Evolutionary conservation across 2,888 invertebrate genomes (phyloP).

Genomic region (Alcis repandata): DNA sequence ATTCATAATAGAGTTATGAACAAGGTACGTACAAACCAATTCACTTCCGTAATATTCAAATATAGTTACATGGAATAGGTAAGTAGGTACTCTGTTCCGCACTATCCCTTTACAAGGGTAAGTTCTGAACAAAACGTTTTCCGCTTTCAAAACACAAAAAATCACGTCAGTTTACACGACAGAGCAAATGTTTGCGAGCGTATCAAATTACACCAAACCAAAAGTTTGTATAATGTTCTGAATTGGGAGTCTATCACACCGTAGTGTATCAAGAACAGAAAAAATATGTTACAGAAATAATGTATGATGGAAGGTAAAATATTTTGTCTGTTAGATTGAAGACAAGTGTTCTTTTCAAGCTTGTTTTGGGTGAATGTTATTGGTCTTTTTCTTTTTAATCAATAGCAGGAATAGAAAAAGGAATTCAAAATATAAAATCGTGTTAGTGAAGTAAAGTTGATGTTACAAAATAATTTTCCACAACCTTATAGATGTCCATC

Average conservation of each 20-base stretch:
- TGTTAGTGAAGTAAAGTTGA: no score
- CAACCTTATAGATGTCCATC: no score
- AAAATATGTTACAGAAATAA: background rate
- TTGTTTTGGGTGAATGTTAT: no score
- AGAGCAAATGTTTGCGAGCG: conserved; percentile 38
- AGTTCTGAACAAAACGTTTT: conserved; percentile 19
- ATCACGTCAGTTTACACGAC: conserved; percentile 27
- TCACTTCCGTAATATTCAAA: background rate
- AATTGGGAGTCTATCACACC: conserved; percentile 13
- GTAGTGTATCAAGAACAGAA: background rate
- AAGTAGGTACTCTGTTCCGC: background rate
- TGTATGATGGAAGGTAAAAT: no score
- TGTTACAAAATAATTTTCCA: no score
- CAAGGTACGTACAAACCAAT: background rate
- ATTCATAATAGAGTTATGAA: no score
- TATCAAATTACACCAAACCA: conserved; percentile 44
- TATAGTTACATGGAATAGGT: background rate
- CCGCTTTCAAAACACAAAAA: conserved; percentile 28
- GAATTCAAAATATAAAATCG: no score
- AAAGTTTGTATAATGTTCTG: conserved; percentile 40
- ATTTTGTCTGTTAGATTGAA: no score
- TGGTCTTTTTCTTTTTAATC: no score
- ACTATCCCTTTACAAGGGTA: conserved; percentile 1
- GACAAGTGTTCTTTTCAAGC: no score
- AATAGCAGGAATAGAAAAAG: no score